Evolutionary conservation across 2,888 invertebrate species (phyloP).

Genomic region (Xanthia icteritia): DNA sequence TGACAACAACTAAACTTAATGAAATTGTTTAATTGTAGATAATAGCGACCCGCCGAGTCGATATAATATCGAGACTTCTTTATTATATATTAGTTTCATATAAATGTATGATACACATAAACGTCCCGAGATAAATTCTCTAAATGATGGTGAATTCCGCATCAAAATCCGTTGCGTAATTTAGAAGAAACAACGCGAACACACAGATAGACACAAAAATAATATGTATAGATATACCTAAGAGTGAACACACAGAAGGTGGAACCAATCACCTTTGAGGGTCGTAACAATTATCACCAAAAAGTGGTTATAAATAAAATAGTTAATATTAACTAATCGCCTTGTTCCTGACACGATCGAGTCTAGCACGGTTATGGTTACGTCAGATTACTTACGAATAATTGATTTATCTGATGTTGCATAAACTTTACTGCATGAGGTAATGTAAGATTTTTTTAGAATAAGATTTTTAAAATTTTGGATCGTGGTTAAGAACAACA

Average conservation of each 20-base stretch:
- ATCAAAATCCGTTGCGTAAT: neutral
- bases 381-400: conserved; percentile 8
- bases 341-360: conserved; percentile 33
- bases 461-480: neutral
- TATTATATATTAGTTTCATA: neutral
- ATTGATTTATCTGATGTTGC: conserved; percentile 23
- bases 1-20: neutral
- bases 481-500: neutral
- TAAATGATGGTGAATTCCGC: neutral
- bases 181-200: neutral
- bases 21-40: neutral
- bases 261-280: conserved; percentile 47
- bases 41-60: too few species aligned
- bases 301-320: conserved; percentile 25
- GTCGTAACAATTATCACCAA: conserved; percentile 46
- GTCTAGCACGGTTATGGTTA: conserved; percentile 9
- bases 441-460: conserved; percentile 12
- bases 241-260: conserved; percentile 44
- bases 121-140: neutral
- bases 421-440: conserved; percentile 10
- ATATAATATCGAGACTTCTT: too few species aligned
- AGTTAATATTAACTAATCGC: conserved; percentile 13
- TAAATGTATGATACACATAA: neutral
- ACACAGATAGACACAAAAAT: neutral
- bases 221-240: conserved; percentile 11